phyloP scores from a whole-genome alignment of 2,888 invertebrate species.

The Agrenia bidenticulata region DNA sequence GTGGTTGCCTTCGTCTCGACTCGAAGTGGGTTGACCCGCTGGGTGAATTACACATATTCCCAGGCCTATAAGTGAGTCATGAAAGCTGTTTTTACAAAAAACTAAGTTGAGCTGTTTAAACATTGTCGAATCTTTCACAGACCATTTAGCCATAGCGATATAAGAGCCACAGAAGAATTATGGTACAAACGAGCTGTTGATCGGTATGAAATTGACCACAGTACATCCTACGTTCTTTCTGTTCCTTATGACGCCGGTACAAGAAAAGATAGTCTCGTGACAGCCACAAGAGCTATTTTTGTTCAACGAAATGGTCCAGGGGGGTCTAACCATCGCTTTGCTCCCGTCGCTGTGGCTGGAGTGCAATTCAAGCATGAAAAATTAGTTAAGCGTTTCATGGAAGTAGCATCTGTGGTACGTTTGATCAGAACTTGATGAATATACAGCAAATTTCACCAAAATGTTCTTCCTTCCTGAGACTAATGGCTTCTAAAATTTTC shows the following conservation, averaged over 20 bases:
- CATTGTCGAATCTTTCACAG: too few relatives aligned
- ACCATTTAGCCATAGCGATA: constrained; percentile 74
- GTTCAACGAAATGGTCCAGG: constrained; percentile 71
- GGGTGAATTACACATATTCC: constrained; percentile 65
- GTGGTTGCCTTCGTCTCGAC: constrained; percentile 85
- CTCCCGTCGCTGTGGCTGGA: constrained; percentile 89
- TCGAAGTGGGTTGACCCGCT: constrained; percentile 83
- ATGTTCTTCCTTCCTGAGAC: too few relatives aligned
- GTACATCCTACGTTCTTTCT: constrained; percentile 87
- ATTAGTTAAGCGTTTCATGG: constrained; percentile 79
- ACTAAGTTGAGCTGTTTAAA: too few relatives aligned
- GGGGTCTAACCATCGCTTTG: constrained; percentile 54
- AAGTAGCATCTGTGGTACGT: constrained; percentile 70
- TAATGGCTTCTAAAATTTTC: too few relatives aligned
- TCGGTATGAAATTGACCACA: constrained; percentile 79
- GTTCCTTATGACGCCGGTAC: constrained; percentile 74
- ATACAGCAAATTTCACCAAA: background rate
- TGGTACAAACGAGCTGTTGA: constrained; percentile 92
- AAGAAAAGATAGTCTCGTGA: constrained; percentile 69
- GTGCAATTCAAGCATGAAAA: constrained; percentile 82
- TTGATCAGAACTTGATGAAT: background rate
- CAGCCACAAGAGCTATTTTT: constrained; percentile 87
- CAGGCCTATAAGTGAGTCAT: background rate
- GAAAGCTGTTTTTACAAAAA: background rate
- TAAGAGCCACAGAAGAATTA: constrained; percentile 78